phyloP scores from a whole-genome alignment of 2,797 vertebrate genomes.

The Premnoplex brunnescens region DNA sequence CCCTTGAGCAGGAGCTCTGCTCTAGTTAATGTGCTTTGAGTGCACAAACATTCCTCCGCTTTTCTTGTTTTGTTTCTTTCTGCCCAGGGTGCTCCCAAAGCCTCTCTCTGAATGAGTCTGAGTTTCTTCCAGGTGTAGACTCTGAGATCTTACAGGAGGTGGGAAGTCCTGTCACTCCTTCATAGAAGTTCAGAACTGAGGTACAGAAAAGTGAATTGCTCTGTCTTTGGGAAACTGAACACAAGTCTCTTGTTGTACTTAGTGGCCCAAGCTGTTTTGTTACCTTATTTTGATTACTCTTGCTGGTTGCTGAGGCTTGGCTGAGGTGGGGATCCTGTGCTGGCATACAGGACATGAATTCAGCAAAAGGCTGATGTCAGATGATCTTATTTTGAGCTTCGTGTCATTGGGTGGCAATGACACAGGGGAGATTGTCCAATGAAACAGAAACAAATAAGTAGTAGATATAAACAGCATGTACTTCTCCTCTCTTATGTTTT shows the following conservation, averaged over 20 bases:
- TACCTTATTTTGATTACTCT: background rate
- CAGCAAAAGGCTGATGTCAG: background rate
- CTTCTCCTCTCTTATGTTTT: background rate
- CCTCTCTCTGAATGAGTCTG: background rate
- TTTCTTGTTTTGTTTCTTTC: background rate
- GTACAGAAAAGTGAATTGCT: rapidly evolving
- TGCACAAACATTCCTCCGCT: too few species aligned
- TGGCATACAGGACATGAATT: background rate
- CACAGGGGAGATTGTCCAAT: background rate
- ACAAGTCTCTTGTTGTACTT: background rate
- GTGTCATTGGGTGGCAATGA: background rate
- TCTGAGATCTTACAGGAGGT: background rate
- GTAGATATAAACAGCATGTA: too few species aligned
- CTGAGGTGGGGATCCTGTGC: background rate
- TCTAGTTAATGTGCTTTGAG: background rate
- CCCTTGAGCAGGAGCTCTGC: background rate
- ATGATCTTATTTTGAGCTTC: background rate
- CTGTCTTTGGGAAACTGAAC: background rate
- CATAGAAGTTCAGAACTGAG: background rate
- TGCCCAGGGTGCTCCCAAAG: background rate
- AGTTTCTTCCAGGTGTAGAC: background rate
- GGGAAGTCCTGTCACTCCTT: background rate
- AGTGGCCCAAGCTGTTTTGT: background rate
- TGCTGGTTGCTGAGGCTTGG: rapidly evolving
- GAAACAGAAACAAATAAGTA: background rate